Conservation (phyloP, 2,797 vertebrate species). For the Echiichthys vipera region DNA sequence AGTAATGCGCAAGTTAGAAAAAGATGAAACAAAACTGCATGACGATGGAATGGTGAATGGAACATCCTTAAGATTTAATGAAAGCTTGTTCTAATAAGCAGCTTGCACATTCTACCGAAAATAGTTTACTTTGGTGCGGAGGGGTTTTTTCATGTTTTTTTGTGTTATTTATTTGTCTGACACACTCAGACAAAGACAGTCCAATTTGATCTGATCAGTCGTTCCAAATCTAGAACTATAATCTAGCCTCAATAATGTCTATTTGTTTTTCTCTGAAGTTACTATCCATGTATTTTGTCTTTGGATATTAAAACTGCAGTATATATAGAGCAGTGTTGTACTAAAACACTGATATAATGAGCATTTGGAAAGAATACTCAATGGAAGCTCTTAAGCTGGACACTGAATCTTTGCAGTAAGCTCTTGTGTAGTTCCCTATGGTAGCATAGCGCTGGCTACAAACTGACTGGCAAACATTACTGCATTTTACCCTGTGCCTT, state of each 20-base stretch:
- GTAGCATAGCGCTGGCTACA: neutral
- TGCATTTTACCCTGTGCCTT: conserved; percentile 8
- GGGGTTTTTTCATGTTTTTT: too few species aligned
- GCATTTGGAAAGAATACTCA: neutral
- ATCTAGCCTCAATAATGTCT: neutral
- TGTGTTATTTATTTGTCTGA: neutral
- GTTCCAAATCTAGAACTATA: neutral
- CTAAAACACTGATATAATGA: neutral
- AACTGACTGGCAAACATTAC: conserved; percentile 13
- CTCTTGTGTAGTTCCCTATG: conserved; percentile 5
- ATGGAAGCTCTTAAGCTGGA: neutral
- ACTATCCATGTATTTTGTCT: neutral
- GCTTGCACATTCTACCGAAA: too few species aligned
- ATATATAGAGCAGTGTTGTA: neutral
- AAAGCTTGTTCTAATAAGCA: too few species aligned
- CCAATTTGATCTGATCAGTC: neutral
- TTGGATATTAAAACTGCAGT: neutral
- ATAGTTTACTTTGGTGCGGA: too few species aligned
- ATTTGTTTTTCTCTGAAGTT: neutral
- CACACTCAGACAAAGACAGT: too few species aligned
- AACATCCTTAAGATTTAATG: neutral
- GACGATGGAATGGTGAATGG: neutral
- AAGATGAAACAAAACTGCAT: neutral
- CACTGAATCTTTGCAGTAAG: neutral
- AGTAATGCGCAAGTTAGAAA: neutral